Evolutionary conservation across 2,113 vertebrate genomes (phyloP).

Genomic region (Ciconia stormi): DNA sequence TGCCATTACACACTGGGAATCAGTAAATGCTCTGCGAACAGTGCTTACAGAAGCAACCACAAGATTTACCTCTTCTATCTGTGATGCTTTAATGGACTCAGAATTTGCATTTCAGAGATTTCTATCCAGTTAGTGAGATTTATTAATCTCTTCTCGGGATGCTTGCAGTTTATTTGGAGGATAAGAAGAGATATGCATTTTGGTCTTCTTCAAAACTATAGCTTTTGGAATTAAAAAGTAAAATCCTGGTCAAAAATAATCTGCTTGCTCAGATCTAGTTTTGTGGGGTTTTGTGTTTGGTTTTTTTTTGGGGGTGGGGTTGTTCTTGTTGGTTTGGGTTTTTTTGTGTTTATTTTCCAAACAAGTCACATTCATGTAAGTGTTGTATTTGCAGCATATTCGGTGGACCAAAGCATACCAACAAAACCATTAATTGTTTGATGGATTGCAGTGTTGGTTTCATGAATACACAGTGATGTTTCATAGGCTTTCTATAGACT

Average conservation of each 20-base stretch:
- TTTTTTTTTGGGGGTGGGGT: rapidly evolving
- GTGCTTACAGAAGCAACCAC: not conserved
- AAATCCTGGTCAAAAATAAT: not conserved
- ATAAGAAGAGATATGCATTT: not conserved
- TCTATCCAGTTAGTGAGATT: not conserved
- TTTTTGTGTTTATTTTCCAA: not conserved
- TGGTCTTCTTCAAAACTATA: not conserved
- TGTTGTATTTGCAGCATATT: not conserved
- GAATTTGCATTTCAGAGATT: not conserved
- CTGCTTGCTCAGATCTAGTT: not conserved
- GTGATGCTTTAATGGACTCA: not conserved
- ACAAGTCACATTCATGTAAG: not conserved
- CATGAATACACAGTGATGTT: not conserved
- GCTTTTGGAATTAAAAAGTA: not conserved
- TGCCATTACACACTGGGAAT: not conserved
- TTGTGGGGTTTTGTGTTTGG: rapidly evolving
- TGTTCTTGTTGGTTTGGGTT: not conserved
- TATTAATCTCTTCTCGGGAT: not conserved
- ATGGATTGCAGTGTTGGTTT: not conserved
- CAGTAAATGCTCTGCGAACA: not conserved
- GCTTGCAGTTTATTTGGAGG: not conserved
- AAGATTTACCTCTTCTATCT: not conserved
- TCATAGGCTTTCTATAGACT: not conserved
- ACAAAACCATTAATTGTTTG: not conserved
- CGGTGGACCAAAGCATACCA: not conserved